Percentiles rank a stretch among this genome's conserved stretches.
phyloP scores from a whole-genome alignment of 2,888 invertebrate species.

The Ichneumoninae sp. region DNA sequence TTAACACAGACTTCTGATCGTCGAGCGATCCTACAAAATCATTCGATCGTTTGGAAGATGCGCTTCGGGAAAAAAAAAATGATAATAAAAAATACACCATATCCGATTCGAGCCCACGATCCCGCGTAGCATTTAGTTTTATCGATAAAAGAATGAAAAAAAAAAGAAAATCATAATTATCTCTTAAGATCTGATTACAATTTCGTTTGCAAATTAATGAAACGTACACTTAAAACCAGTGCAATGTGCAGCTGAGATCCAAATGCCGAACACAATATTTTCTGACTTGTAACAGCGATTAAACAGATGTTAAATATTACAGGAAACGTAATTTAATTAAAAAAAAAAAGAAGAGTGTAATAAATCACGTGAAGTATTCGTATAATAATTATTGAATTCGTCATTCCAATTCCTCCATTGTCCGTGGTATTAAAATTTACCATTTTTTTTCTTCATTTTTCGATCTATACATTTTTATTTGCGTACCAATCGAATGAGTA shows the following conservation, averaged over 20 bases:
- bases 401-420: background rate
- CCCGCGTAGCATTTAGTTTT: background rate
- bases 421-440: background rate
- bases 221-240: constrained; percentile 42
- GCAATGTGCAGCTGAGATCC: constrained; percentile 69
- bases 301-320: constrained; percentile 64
- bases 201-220: constrained; percentile 37
- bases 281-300: constrained; percentile 66
- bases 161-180: background rate
- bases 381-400: constrained; percentile 25
- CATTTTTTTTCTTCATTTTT: background rate
- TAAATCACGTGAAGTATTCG: constrained; percentile 52
- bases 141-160: background rate
- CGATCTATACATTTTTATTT: background rate
- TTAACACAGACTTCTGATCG: background rate
- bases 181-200: constrained; percentile 32
- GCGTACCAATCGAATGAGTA: background rate
- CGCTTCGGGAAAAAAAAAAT: too few species aligned
- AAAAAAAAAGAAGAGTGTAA: constrained; percentile 54
- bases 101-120: constrained; percentile 4
- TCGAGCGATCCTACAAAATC: background rate
- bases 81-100: background rate
- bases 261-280: constrained; percentile 65
- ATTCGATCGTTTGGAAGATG: background rate
- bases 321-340: constrained; percentile 60